These are phyloP conservation scores for Pyrochroa serraticornis DNA, from an alignment of 2,888 invertebrate species.

Conservation along the genomic window DNA sequence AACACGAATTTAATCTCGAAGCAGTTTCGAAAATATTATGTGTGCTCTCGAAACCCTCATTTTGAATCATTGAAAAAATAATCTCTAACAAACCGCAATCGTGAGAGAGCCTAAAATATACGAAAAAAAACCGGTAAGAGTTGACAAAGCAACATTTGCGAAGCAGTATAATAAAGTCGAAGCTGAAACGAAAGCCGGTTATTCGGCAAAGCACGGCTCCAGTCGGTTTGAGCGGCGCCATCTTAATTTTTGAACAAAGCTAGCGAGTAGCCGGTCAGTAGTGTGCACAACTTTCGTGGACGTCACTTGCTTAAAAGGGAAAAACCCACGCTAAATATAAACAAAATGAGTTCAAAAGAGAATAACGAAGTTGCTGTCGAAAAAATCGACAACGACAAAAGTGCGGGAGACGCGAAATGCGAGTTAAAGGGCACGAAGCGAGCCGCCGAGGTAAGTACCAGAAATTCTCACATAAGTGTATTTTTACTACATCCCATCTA, in stretches of 20 bases:
- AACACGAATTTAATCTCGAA: constrained; percentile 48
- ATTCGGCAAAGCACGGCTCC: constrained; percentile 57
- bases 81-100: constrained; percentile 34
- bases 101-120: background rate
- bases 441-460: constrained; percentile 81
- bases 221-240: constrained; percentile 73
- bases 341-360: constrained; percentile 81
- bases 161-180: constrained; percentile 36
- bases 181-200: constrained; percentile 46
- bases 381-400: constrained; percentile 80
- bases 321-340: constrained; percentile 45
- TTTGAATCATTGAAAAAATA: constrained; percentile 56
- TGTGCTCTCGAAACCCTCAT: constrained; percentile 74
- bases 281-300: constrained; percentile 69
- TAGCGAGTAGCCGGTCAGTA: constrained; percentile 71
- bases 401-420: constrained; percentile 74
- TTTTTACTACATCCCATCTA: constrained; percentile 2
- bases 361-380: constrained; percentile 87
- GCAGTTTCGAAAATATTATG: constrained; percentile 50
- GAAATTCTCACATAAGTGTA: background rate
- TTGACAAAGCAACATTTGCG: constrained; percentile 34
- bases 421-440: constrained; percentile 87
- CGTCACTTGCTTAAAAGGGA: constrained; percentile 56
- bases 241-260: constrained; percentile 84
- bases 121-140: constrained; percentile 27